Percentiles rank a stretch among this genome's conserved stretches.
These are phyloP conservation scores for Caradrina kadenii DNA, from an alignment of 2,888 invertebrate species.

Conservation along the genomic window DNA sequence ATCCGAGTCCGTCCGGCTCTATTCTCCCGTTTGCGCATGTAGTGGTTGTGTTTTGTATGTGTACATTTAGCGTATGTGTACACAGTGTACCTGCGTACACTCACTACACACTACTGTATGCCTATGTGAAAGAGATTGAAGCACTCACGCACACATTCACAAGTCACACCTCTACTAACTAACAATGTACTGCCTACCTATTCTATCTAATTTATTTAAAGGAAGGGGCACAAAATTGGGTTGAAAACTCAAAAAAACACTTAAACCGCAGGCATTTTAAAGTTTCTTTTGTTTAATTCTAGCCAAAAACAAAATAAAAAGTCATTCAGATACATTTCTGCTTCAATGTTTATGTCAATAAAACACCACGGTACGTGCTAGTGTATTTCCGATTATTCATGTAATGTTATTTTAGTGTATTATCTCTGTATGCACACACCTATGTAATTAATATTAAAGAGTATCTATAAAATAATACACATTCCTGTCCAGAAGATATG, in stretches of 20 bases:
- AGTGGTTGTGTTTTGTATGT: constrained; percentile 66
- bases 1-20: constrained; percentile 71
- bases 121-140: constrained; percentile 60
- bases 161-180: constrained; percentile 53
- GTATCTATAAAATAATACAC: constrained; percentile 56
- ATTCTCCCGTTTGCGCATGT: constrained; percentile 70
- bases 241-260: constrained; percentile 63
- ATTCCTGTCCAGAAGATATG: constrained; percentile 72
- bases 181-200: constrained; percentile 65
- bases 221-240: constrained; percentile 74
- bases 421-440: constrained; percentile 49
- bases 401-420: constrained; percentile 58
- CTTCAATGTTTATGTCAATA: constrained; percentile 67
- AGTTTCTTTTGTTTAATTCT: constrained; percentile 23
- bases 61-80: constrained; percentile 27
- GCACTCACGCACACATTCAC: constrained; percentile 66
- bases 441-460: constrained; percentile 52
- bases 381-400: constrained; percentile 62
- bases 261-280: constrained; percentile 48
- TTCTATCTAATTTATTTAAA: constrained; percentile 75
- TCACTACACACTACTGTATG: constrained; percentile 48
- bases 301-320: constrained; percentile 46
- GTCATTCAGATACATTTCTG: constrained; percentile 37
- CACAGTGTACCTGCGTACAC: constrained; percentile 33
- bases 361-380: constrained; percentile 62